These are phyloP conservation scores for Diorhabda elongata DNA, from an alignment of 1,140 invertebrate species.

Conservation along the genomic window DNA sequence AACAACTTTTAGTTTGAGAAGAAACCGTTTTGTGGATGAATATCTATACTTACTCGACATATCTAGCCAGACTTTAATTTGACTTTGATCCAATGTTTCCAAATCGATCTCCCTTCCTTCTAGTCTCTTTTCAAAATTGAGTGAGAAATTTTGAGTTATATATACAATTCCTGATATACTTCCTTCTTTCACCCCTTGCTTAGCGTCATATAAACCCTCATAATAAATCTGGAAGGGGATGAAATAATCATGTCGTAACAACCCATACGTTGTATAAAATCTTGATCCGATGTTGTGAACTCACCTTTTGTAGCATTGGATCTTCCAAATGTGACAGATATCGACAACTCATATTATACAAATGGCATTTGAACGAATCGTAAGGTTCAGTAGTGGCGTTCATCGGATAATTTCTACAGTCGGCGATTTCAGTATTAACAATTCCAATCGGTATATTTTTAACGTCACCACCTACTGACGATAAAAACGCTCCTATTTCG, in stretches of 20 bases:
- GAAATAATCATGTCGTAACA: too few relatives aligned
- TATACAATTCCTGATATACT: constrained; percentile 65
- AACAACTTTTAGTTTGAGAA: too few relatives aligned
- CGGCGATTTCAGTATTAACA: constrained; percentile 65
- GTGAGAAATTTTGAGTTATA: constrained; percentile 72
- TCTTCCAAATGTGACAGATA: constrained; percentile 53
- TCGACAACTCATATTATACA: constrained; percentile 55
- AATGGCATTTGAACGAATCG: constrained; percentile 48
- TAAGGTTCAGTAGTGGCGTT: constrained; percentile 32
- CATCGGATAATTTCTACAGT: constrained; percentile 42
- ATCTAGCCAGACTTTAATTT: constrained; percentile 65
- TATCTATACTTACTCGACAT: constrained; percentile 49
- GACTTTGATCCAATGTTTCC: constrained; percentile 53
- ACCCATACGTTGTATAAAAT: too few relatives aligned
- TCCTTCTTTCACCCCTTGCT: constrained; percentile 57
- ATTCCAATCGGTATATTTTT: constrained; percentile 68
- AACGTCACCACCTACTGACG: constrained; percentile 75
- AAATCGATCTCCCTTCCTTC: constrained; percentile 50
- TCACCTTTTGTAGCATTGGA: constrained; percentile 48
- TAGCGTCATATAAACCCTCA: constrained; percentile 48
- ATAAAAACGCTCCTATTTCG: constrained; percentile 75
- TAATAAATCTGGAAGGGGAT: too few relatives aligned
- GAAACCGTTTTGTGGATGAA: neutral
- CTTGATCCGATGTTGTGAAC: neutral
- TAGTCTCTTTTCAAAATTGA: constrained; percentile 55